These are phyloP conservation scores for Hydrolagus colliei DNA, from an alignment of 2,797 vertebrate species.

Conservation along the genomic window DNA sequence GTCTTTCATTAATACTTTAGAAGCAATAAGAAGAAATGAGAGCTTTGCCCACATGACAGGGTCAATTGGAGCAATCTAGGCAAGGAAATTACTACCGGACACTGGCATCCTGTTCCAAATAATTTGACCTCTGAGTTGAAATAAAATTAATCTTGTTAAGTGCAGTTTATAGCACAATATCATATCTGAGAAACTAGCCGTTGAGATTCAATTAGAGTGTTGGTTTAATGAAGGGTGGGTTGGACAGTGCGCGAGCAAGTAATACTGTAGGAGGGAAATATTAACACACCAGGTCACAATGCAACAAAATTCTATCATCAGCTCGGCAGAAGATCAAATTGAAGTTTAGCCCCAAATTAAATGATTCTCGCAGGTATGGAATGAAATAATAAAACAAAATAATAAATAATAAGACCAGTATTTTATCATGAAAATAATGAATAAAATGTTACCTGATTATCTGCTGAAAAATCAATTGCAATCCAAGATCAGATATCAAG, in stretches of 20 bases:
- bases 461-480: not conserved
- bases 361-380: too few relatives aligned
- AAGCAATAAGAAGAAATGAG: too few relatives aligned
- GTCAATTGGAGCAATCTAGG: too few relatives aligned
- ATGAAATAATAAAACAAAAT: not conserved
- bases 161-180: too few relatives aligned
- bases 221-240: not conserved
- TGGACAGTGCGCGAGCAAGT: not conserved
- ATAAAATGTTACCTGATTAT: not conserved
- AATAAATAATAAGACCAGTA: not conserved
- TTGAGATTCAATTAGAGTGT: too few relatives aligned
- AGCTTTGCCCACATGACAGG: too few relatives aligned
- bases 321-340: not conserved
- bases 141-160: too few relatives aligned
- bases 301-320: not conserved
- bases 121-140: too few relatives aligned
- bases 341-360: not conserved
- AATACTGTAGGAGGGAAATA: not conserved
- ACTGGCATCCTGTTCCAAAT: too few relatives aligned
- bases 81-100: too few relatives aligned
- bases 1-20: too few relatives aligned
- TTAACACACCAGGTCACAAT: not conserved
- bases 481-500: not conserved
- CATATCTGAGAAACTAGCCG: too few relatives aligned
- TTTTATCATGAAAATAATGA: not conserved